phyloP scores from a whole-genome alignment of 64 coral and sea anemone genomes.

The Porites australiensis region DNA sequence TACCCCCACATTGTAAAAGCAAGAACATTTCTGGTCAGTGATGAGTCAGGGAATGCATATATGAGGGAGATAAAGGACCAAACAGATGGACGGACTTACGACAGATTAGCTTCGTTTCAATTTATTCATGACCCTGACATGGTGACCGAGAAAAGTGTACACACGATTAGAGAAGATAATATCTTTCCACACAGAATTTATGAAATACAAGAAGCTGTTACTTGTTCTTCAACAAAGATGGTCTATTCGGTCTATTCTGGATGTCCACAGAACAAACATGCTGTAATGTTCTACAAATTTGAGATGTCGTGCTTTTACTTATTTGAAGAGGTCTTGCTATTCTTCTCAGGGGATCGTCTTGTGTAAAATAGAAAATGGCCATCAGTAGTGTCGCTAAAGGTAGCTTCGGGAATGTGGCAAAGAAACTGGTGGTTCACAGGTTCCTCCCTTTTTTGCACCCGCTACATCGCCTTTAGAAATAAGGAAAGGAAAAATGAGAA shows the following conservation, averaged over 20 bases:
- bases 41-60: too few species aligned
- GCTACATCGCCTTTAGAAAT: constrained; percentile 28
- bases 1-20: too few species aligned
- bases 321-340: neutral
- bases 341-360: neutral
- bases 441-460: constrained; percentile 11
- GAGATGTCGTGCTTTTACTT: neutral
- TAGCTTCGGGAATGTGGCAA: neutral
- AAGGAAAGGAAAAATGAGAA: constrained; percentile 24
- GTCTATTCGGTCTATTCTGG: neutral
- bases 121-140: too few species aligned
- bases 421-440: constrained; percentile 45
- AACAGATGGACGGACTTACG: too few species aligned
- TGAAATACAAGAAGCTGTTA: too few species aligned
- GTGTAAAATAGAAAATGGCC: constrained; percentile 3
- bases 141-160: too few species aligned
- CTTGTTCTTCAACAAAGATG: too few species aligned
- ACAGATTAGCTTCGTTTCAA: too few species aligned
- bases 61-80: too few species aligned
- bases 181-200: too few species aligned
- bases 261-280: constrained; percentile 31
- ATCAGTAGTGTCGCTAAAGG: neutral
- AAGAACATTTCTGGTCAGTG: too few species aligned
- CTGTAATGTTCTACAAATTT: neutral
- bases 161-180: too few species aligned